Conservation (phyloP, 2,797 vertebrate species). For the Limosa lapponica region DNA sequence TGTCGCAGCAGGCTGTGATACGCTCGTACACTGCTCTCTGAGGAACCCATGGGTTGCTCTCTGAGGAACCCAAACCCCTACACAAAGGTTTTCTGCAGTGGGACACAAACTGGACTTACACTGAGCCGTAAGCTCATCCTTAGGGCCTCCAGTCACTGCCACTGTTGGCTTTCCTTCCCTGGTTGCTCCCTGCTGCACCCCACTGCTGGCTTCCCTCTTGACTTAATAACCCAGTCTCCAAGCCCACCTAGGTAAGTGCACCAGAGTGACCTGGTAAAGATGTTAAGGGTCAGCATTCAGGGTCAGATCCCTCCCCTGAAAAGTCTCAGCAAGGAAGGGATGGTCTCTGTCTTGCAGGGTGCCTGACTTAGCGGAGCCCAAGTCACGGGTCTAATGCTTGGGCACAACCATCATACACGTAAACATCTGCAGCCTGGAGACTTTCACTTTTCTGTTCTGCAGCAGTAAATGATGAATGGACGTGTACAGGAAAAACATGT, state of each 20-base stretch:
- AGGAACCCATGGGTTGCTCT: neutral
- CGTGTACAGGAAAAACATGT: neutral
- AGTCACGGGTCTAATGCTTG: rapidly evolving
- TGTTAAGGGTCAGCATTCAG: too few relatives aligned
- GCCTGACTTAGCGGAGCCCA: neutral
- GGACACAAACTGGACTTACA: rapidly evolving
- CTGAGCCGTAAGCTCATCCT: neutral
- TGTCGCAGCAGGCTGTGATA: rapidly evolving
- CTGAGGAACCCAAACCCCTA: neutral
- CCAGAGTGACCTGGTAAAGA: neutral
- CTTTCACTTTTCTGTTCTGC: neutral
- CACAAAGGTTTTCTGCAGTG: neutral
- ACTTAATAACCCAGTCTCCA: neutral
- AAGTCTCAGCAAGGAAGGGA: neutral
- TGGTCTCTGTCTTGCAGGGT: neutral
- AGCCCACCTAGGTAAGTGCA: neutral
- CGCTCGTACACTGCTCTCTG: rapidly evolving
- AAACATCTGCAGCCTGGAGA: neutral
- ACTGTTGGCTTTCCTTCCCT: neutral
- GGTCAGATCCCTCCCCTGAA: neutral
- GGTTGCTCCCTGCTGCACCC: neutral
- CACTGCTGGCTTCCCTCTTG: neutral
- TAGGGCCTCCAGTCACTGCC: neutral
- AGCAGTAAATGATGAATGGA: neutral
- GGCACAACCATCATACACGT: neutral